Evolutionary conservation across 2,797 vertebrate genomes (phyloP).

Genomic region (Lindbergichthys nudifrons): DNA sequence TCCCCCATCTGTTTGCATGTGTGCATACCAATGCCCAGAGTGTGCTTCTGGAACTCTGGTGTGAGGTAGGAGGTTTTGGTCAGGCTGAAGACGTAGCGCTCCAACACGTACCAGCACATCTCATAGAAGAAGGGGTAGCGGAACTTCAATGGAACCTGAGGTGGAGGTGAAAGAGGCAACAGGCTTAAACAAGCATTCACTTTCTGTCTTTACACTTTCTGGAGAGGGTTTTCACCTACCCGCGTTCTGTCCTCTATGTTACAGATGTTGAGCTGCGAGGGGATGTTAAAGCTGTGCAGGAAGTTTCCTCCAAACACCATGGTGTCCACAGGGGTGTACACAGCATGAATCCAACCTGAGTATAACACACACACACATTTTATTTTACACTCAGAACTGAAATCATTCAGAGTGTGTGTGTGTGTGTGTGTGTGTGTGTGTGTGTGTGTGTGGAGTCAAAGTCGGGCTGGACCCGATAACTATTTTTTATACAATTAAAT

Average conservation of each 20-base stretch:
- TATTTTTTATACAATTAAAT: no score
- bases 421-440: no score
- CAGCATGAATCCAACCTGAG: constrained; percentile 97
- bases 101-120: constrained; percentile 99
- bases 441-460: background rate
- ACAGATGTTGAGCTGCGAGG: constrained; percentile 95
- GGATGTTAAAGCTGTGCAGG: constrained; percentile 98
- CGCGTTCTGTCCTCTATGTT: constrained; percentile 95
- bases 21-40: constrained; percentile 91
- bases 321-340: constrained; percentile 95
- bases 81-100: constrained; percentile 95
- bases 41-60: constrained; percentile 96
- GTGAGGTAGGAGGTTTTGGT: constrained; percentile 94
- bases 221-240: constrained; percentile 77
- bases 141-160: constrained; percentile 95
- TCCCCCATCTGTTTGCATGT: background rate
- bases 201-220: background rate
- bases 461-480: no score
- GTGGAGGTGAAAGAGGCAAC: background rate
- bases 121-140: constrained; percentile 98
- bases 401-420: background rate
- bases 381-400: background rate
- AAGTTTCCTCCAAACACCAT: constrained; percentile 98
- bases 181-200: background rate
- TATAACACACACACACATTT: constrained; percentile 3